Evolutionary conservation across 2,888 invertebrate species (phyloP), one percentile per base, ranked within the genome.

Genomic region (Axea sp.): DNA sequence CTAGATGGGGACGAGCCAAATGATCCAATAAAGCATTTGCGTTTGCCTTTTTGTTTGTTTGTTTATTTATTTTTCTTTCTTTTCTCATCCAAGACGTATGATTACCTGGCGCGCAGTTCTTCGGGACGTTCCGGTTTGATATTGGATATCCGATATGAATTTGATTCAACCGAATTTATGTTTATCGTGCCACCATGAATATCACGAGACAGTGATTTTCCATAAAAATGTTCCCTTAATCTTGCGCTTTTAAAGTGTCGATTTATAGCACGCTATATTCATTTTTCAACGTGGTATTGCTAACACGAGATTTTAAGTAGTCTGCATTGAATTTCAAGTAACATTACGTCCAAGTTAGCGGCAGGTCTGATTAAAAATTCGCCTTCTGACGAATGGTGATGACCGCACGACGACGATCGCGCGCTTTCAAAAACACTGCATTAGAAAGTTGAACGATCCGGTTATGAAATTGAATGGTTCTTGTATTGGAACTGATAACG

Each of bases 221-320:
- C n/a, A n/a, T n/a, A 19, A 19, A 19, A 19, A 19, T 19, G 4
- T 19, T 19, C 4, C 19, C 4, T 30, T 35, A 8, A 37, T 30
- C 30, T 26, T 11, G 35, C 11, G 12, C 14, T 15, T 1, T n/a
- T 2, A 33, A 12, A 35, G 26, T 14, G 24, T 28, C 41, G 24
- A 39, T 33, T 55, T 47, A 26, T 22, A 22, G 9, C 28, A 12
- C 28, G 28, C 60, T 62, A 72, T 65, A 51, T 60, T 62, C 43
- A 49, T 72, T 65, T n/a, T 68, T 30, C 60, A 65, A 76, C 49
- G 43, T 62, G 69, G 60, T 57, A 51, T 43, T 59, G 60, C 37
- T 74, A 76, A 69, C 74, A 68, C 59, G 55, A 68, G 55, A 60
- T 57, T 72, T 65, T 47, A 53, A 64, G 59, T 64, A 57, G 28